Percentiles rank a stretch among this genome's conserved stretches.
Conservation (phyloP, 2,113 vertebrate species). For the Bagarius yarrelli region DNA sequence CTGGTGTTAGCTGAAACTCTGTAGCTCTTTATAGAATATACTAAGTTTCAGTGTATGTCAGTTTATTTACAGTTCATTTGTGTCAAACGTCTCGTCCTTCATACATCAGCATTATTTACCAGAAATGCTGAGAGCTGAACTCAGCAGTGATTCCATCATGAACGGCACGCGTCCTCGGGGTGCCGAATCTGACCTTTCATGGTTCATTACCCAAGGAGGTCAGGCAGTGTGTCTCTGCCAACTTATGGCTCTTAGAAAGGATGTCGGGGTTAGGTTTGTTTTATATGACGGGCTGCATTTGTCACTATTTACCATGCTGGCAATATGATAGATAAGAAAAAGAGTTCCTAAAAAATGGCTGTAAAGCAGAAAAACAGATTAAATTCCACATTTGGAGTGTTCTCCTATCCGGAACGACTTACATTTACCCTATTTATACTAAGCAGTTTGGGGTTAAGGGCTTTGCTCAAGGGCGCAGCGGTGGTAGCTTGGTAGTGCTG, state of each 20-base stretch:
- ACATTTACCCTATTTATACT: too few relatives aligned
- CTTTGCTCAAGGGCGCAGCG: too few relatives aligned
- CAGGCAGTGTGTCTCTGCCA: conserved; percentile 26
- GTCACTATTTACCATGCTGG: conserved; percentile 68
- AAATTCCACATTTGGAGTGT: too few relatives aligned
- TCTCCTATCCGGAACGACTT: too few relatives aligned
- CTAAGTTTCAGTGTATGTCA: background rate
- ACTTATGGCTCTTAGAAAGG: conserved; percentile 40
- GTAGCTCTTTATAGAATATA: background rate
- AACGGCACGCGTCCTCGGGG: conserved; percentile 35
- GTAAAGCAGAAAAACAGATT: background rate
- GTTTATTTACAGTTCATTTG: background rate
- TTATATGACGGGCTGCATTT: conserved; percentile 60
- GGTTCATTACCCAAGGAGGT: conserved; percentile 40
- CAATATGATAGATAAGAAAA: conserved; percentile 62
- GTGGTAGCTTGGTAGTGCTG: too few relatives aligned
- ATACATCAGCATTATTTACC: conserved; percentile 16
- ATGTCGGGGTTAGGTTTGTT: conserved; percentile 59
- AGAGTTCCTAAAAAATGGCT: background rate
- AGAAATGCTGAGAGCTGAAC: conserved; percentile 33
- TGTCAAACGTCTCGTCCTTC: background rate
- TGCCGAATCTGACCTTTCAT: conserved; percentile 16
- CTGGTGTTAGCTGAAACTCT: background rate
- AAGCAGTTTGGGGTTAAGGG: too few relatives aligned
- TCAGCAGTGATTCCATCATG: conserved; percentile 46